A percentile compares a stretch with the other conserved stretches of the same genome.
phyloP scores from a whole-genome alignment of 2,797 vertebrate species.

The Dryobates pubescens region DNA sequence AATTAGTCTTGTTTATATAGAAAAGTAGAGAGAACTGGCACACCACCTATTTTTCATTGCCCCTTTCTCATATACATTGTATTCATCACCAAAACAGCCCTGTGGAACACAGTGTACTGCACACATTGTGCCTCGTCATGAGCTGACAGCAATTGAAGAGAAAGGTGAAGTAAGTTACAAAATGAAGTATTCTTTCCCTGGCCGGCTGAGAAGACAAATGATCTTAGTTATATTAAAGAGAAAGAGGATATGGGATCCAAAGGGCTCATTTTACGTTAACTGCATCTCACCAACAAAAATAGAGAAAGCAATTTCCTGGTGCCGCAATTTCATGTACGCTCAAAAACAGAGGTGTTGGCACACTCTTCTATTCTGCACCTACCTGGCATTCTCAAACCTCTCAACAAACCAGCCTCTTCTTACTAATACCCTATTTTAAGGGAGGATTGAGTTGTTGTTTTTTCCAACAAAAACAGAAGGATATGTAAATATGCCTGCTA shows the following conservation, averaged over 20 bases:
- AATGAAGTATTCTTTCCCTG: background rate
- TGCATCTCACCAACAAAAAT: conserved; percentile 10
- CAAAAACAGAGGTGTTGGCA: background rate
- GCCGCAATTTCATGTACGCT: background rate
- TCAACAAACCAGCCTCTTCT: background rate
- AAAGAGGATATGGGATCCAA: background rate
- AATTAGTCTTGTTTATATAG: background rate
- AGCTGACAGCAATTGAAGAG: conserved; percentile 13
- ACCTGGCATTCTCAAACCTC: background rate
- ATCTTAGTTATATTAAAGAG: conserved; percentile 42
- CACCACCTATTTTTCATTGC: background rate
- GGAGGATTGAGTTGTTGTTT: background rate
- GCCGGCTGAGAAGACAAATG: background rate
- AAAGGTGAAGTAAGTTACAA: conserved; percentile 52
- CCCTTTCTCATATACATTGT: background rate
- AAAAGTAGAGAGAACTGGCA: background rate
- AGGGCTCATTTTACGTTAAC: background rate
- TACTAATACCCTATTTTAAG: background rate
- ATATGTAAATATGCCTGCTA: background rate
- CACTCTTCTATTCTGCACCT: rapidly evolving
- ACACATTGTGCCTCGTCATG: conserved; percentile 45
- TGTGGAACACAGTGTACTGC: conserved; percentile 39
- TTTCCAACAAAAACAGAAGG: background rate
- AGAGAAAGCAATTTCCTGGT: conserved; percentile 50
- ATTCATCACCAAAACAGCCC: conserved; percentile 43